Conservation (phyloP, 1,140 invertebrate genomes). For the Cydia splendana region DNA sequence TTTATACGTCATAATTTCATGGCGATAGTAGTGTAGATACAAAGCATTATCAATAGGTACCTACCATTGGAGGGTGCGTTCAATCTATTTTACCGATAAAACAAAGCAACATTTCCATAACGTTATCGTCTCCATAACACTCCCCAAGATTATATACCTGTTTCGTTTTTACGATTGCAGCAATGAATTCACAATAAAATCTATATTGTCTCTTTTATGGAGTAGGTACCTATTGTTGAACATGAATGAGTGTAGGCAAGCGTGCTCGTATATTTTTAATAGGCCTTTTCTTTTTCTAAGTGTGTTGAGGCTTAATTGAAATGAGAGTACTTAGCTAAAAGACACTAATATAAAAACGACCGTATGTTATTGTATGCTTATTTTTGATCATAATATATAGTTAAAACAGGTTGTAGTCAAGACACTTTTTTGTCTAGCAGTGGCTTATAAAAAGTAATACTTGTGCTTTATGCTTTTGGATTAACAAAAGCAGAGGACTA, state of each 20-base stretch:
- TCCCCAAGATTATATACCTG: slow-evolving; percentile 27
- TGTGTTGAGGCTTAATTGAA: slow-evolving; percentile 9
- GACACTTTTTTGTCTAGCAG: too few species aligned
- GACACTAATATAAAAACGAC: not conserved
- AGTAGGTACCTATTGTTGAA: slow-evolving; percentile 21
- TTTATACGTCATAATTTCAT: too few species aligned
- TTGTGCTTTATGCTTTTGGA: too few species aligned
- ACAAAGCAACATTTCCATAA: slow-evolving; percentile 19
- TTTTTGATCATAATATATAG: too few species aligned
- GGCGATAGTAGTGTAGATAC: too few species aligned
- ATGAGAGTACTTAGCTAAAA: not conserved
- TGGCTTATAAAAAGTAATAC: too few species aligned
- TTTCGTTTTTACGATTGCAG: slow-evolving; percentile 38
- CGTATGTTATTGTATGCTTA: not conserved
- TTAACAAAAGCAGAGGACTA: too few species aligned
- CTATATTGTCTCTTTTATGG: slow-evolving; percentile 41
- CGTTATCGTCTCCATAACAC: slow-evolving; percentile 4
- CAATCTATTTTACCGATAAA: slow-evolving; percentile 16
- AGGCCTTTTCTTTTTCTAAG: slow-evolving; percentile 1
- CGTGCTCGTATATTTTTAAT: slow-evolving; percentile 9
- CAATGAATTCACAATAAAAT: slow-evolving; percentile 46
- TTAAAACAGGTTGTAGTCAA: too few species aligned
- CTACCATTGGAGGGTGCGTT: too few species aligned
- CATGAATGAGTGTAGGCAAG: slow-evolving; percentile 16
- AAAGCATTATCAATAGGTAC: too few species aligned